Evolutionary conservation across 2,113 vertebrate species (phyloP).

Genomic region (Donacobius atricapilla): DNA sequence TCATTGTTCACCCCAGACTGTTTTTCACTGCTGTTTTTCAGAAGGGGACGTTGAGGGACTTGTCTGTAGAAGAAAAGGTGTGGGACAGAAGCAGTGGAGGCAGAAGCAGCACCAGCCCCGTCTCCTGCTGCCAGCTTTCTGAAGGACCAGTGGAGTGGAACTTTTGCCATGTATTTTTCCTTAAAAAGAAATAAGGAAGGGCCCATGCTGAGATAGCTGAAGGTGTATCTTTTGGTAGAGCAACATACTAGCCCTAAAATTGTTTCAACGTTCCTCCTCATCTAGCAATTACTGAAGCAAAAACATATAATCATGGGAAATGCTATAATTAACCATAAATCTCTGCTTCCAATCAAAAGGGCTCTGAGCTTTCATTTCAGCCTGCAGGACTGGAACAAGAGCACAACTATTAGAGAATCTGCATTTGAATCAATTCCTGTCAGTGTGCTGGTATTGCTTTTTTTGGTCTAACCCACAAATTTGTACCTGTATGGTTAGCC

Average conservation of each 20-base stretch:
- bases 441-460: conserved; percentile 10
- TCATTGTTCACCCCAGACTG: background rate
- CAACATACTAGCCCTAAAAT: background rate
- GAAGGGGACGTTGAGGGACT: background rate
- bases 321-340: conserved; percentile 51
- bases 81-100: background rate
- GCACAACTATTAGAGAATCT: conserved; percentile 12
- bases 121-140: background rate
- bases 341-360: conserved; percentile 36
- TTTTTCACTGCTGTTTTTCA: background rate
- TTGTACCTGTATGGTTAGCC: conserved; percentile 33
- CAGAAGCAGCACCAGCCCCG: accelerated
- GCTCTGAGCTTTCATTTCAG: conserved; percentile 21
- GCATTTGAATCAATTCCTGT: conserved; percentile 30
- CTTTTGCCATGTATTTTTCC: background rate
- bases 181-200: background rate
- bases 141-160: background rate
- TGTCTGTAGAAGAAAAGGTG: background rate
- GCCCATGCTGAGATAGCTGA: background rate
- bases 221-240: background rate
- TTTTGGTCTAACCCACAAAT: conserved; percentile 50
- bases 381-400: conserved; percentile 13
- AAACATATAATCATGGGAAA: conserved; percentile 37
- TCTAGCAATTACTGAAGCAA: conserved; percentile 41
- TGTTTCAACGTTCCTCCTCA: conserved; percentile 22